phyloP scores from a whole-genome alignment of 2,888 invertebrate genomes.

The Bembecia ichneumoniformis region DNA sequence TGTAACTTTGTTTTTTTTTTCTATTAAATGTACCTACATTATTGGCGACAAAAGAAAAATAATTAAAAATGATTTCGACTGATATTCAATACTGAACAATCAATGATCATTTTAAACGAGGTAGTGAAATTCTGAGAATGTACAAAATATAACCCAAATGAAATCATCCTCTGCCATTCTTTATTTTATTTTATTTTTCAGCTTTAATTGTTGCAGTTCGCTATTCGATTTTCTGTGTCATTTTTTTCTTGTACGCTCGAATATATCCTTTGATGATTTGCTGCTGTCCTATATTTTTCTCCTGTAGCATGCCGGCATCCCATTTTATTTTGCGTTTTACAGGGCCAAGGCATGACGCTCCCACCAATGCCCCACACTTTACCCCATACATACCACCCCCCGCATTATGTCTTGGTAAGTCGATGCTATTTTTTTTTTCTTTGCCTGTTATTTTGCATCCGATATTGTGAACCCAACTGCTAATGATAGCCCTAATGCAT shows the following conservation, averaged over 20 bases:
- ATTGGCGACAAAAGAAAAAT: too few relatives aligned
- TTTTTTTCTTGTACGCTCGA: slow-evolving; percentile 17
- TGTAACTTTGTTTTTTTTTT: too few relatives aligned
- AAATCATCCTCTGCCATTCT: neutral
- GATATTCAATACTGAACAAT: too few relatives aligned
- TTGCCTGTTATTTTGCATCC: slow-evolving; percentile 6
- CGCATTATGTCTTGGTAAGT: slow-evolving; percentile 72
- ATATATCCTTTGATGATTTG: slow-evolving; percentile 5
- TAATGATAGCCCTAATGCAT: too few relatives aligned
- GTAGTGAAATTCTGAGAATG: too few relatives aligned
- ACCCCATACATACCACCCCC: slow-evolving; percentile 70
- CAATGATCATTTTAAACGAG: too few relatives aligned
- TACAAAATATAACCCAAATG: slow-evolving; percentile 1
- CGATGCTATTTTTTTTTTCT: slow-evolving; percentile 18
- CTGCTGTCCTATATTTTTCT: slow-evolving; percentile 21
- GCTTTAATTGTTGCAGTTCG: neutral
- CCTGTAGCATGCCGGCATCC: slow-evolving; percentile 62
- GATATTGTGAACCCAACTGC: too few relatives aligned
- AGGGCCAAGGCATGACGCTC: slow-evolving; percentile 69
- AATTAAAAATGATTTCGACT: too few relatives aligned
- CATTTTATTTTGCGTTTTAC: slow-evolving; percentile 56
- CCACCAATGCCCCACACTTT: slow-evolving; percentile 68
- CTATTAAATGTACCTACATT: too few relatives aligned
- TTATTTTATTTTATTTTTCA: neutral
- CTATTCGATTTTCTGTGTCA: neutral